A percentile compares a stretch with the other conserved stretches of the same genome.
phyloP scores from a whole-genome alignment of 2,113 vertebrate species.

The Tenrec ecaudatus region DNA sequence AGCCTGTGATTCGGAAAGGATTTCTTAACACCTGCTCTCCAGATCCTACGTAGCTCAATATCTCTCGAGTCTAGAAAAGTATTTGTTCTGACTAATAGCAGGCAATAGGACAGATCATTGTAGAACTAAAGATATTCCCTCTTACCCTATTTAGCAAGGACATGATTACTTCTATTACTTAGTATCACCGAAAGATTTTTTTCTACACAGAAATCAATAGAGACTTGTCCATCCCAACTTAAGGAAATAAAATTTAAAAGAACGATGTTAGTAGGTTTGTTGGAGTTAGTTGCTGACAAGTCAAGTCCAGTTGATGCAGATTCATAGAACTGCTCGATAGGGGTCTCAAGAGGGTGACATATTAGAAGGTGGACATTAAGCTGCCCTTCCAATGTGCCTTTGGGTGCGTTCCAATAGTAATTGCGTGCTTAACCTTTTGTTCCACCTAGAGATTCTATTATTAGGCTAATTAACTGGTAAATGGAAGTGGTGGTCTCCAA shows the following conservation, averaged over 20 bases:
- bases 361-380: background rate
- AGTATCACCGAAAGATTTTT: slow-evolving; percentile 51
- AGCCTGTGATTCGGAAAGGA: background rate
- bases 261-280: background rate
- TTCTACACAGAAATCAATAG: slow-evolving; percentile 19
- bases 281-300: background rate
- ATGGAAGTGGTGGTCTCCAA: background rate
- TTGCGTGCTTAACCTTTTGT: background rate
- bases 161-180: slow-evolving; percentile 41
- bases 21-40: background rate
- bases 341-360: background rate
- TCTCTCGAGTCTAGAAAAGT: background rate
- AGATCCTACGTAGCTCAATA: background rate
- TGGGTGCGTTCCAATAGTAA: background rate
- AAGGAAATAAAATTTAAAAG: slow-evolving; percentile 44
- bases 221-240: slow-evolving; percentile 16
- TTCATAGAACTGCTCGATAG: background rate
- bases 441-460: background rate
- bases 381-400: background rate
- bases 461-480: slow-evolving; percentile 15
- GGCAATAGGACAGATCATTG: slow-evolving; percentile 16
- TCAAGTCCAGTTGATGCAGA: background rate
- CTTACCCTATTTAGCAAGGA: slow-evolving; percentile 25
- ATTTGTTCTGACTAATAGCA: slow-evolving; percentile 27
- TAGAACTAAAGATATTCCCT: slow-evolving; percentile 47